These are phyloP conservation scores for Strix uralensis DNA, from an alignment of 2,113 vertebrate genomes.

Conservation along the genomic window DNA sequence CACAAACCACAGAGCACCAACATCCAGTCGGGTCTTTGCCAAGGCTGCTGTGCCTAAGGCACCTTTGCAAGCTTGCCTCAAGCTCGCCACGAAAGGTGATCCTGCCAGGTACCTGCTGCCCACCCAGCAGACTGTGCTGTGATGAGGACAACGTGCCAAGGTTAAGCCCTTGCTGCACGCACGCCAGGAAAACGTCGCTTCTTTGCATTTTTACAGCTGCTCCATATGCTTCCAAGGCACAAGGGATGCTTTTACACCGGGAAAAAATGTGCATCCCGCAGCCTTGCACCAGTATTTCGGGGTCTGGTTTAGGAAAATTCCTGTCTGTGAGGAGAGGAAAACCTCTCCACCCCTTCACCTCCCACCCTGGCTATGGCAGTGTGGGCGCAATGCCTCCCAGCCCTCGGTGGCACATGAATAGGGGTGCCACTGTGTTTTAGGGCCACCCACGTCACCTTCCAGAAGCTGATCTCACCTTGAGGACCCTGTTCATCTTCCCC, in stretches of 20 bases:
- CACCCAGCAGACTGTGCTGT: background rate
- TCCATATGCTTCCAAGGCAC: background rate
- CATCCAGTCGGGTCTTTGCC: background rate
- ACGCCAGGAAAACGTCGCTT: background rate
- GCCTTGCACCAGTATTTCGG: background rate
- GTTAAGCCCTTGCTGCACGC: too few species aligned
- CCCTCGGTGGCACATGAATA: rapidly evolving
- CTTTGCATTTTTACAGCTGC: background rate
- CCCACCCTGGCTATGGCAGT: background rate
- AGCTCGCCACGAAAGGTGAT: rapidly evolving
- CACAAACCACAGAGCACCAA: background rate
- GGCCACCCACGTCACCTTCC: too few species aligned
- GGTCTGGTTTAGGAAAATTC: background rate
- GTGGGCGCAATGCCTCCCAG: background rate
- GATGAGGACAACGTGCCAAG: background rate
- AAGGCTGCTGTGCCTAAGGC: background rate
- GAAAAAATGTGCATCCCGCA: background rate
- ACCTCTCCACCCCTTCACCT: background rate
- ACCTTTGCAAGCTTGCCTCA: too few species aligned
- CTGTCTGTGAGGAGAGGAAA: background rate
- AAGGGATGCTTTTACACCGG: too few species aligned
- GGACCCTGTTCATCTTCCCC: conserved; percentile 75
- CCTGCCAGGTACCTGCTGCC: background rate
- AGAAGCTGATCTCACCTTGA: conserved; percentile 50
- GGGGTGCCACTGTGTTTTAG: background rate